These are phyloP conservation scores for Suricata suricatta DNA, from an alignment of 2,113 vertebrate species.

Conservation along the genomic window DNA sequence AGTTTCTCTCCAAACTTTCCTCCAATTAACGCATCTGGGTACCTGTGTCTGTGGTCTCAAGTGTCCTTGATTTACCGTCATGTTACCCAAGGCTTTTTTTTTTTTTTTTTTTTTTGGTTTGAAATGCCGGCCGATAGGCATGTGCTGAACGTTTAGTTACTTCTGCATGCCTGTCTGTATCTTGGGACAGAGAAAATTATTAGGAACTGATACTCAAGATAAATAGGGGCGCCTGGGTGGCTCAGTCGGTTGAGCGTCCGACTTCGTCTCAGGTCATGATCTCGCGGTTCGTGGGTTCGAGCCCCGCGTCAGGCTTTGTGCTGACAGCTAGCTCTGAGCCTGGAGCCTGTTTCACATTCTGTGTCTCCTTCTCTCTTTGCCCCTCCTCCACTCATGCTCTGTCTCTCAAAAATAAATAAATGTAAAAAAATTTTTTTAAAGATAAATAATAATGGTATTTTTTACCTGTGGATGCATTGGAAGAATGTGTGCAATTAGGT, in stretches of 20 bases:
- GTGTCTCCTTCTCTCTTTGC: too few relatives aligned
- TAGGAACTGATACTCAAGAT: neutral
- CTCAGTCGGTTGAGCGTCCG: too few relatives aligned
- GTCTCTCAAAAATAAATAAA: too few relatives aligned
- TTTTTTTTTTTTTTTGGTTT: conserved; percentile 43
- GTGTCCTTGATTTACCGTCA: neutral
- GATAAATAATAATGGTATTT: conserved; percentile 1
- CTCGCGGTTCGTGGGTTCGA: too few relatives aligned
- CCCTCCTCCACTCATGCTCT: too few relatives aligned
- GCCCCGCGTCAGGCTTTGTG: too few relatives aligned
- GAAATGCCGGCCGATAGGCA: neutral
- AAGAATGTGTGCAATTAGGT: neutral
- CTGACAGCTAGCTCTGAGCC: too few relatives aligned
- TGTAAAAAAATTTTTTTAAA: too few relatives aligned
- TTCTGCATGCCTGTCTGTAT: neutral
- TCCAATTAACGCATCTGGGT: neutral
- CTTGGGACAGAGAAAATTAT: neutral
- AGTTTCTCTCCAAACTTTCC: neutral
- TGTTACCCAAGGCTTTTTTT: neutral
- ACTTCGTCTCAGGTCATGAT: too few relatives aligned
- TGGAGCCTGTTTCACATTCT: too few relatives aligned
- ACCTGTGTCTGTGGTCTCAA: neutral
- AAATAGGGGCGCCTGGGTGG: too few relatives aligned
- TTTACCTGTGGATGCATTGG: neutral
- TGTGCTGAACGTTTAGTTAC: neutral